Base-by-base conservation (phyloP, 2,888 invertebrate species). In the Drosophila eohydei region DNA sequence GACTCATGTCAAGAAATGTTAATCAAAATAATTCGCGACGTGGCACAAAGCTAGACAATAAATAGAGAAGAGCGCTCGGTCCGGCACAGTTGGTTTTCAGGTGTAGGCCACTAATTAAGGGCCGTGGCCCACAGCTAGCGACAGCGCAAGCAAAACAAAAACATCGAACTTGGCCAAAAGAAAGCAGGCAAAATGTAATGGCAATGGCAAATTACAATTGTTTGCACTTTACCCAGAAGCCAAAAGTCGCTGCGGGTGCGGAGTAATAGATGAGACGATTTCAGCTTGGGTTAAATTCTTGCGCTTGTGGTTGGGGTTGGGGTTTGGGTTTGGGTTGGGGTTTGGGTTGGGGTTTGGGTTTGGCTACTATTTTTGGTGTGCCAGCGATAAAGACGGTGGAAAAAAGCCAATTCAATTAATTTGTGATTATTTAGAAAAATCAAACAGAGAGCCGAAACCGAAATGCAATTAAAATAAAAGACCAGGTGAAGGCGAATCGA, bases 171-270 rank as follows among this genome's bases (percentile, higher is more conserved):
- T 46, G 46, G 28, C 44, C 8, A 72, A 56, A 58, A 65, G 63
- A 75, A 70, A 76, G 62, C 80, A 68, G 69, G 69, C 71, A 76
- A 75, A 83, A 67, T 71, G 84, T 71, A 75, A 80, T 54, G 56
- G 54, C 57, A 74, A 58, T 67, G 65, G 58, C 63, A 77, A 84
- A 80, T 74, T 82, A 71, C 83, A 82, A 82, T 85, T 83, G 72
- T 82, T 80, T 88, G 68, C 78, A 63, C 69, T 66, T 59, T 69
- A 61, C 56, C 57, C 69, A 61, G 66, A 63, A 63, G 64, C 68
- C 50, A 67, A 71, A 36, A 66, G 32, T 41, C 14, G 11, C 26
- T 16, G 43, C n/a, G 36, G 36, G 46, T 38, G 21, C 30, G 16
- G 44, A 32, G 43, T 5, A 12, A 7, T 4, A 11, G 56, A 40